phyloP scores from a whole-genome alignment of 2,888 invertebrate genomes.

The Pollenia labialis region DNA sequence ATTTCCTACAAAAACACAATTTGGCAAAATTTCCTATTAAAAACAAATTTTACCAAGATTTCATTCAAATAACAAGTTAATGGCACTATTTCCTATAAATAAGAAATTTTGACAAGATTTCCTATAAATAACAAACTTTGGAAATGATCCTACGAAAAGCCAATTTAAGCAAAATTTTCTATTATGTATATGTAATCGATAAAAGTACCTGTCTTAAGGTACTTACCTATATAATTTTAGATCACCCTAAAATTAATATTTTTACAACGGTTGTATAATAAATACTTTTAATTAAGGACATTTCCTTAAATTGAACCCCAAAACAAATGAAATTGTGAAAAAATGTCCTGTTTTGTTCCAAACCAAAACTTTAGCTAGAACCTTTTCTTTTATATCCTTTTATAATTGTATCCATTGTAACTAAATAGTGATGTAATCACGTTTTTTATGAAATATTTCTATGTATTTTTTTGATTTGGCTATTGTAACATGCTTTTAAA shows the following conservation, averaged over 20 bases:
- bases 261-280: conserved; percentile 1
- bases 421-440: conserved; percentile 52
- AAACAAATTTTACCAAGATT: no score
- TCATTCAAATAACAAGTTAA: no score
- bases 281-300: not conserved
- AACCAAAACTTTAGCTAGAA: conserved; percentile 9
- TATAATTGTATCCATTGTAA: conserved; percentile 15
- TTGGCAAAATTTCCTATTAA: no score
- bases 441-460: conserved; percentile 39
- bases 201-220: no score
- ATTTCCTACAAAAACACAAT: no score
- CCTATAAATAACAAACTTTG: no score
- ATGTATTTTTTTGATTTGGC: conserved; percentile 6
- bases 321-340: conserved; percentile 13
- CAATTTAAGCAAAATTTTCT: no score
- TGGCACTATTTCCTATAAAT: no score
- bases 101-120: no score
- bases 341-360: conserved; percentile 14
- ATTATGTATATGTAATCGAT: no score
- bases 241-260: conserved; percentile 10
- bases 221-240: no score
- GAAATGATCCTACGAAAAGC: no score
- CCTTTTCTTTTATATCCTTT: conserved; percentile 46
- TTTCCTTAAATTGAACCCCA: not conserved
- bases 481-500: conserved; percentile 29